These are phyloP conservation scores for Chaetura pelagica DNA, from an alignment of 2,113 vertebrate species.

Conservation along the genomic window DNA sequence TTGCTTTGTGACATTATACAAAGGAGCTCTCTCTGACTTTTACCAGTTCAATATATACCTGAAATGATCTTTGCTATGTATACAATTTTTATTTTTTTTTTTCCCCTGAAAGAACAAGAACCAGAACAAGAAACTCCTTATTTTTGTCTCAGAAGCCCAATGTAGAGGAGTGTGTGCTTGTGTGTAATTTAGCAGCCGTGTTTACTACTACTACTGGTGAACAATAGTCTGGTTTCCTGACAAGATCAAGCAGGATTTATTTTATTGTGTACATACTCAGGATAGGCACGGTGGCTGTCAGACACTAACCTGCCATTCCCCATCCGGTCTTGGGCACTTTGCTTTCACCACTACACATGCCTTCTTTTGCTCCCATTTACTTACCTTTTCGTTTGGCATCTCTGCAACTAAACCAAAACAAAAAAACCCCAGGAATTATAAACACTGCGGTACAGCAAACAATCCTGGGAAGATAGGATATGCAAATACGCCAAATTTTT, in stretches of 20 bases:
- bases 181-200: constrained; percentile 72
- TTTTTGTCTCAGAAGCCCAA: constrained; percentile 45
- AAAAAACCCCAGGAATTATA: background rate
- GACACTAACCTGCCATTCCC: constrained; percentile 7
- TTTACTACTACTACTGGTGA: constrained; percentile 72
- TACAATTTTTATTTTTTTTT: background rate
- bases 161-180: constrained; percentile 35
- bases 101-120: background rate
- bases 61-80: constrained; percentile 62
- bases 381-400: constrained; percentile 27
- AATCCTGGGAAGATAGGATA: constrained; percentile 50
- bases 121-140: constrained; percentile 61
- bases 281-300: constrained; percentile 37
- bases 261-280: constrained; percentile 32
- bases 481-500: constrained; percentile 47
- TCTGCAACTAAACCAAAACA: constrained; percentile 14
- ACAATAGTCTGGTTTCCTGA: constrained; percentile 75
- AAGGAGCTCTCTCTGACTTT: constrained; percentile 69
- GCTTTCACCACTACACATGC: background rate
- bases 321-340: background rate
- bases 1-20: constrained; percentile 72
- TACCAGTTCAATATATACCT: constrained; percentile 62
- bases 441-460: constrained; percentile 13
- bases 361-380: background rate
- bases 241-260: constrained; percentile 79